Evolutionary conservation across 2,797 vertebrate species (phyloP).

Genomic region (Catamblyrhynchus diadema): DNA sequence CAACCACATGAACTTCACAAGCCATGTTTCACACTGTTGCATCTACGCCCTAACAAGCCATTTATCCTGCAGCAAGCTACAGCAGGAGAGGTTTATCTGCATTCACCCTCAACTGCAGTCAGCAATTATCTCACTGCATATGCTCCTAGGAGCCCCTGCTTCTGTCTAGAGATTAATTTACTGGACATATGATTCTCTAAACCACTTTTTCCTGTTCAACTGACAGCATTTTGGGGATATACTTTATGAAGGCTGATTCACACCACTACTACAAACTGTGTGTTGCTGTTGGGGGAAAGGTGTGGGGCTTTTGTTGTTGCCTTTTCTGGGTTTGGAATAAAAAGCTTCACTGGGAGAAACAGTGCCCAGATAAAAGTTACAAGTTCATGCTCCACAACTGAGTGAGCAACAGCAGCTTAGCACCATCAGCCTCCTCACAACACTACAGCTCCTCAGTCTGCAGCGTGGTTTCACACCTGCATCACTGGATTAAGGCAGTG

Average conservation of each 20-base stretch:
- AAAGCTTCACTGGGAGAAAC: neutral
- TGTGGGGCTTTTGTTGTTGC: fast-evolving
- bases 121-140: neutral
- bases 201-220: neutral
- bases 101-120: neutral
- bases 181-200: neutral
- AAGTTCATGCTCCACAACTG: neutral
- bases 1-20: neutral
- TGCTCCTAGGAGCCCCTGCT: neutral
- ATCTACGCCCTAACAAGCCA: neutral
- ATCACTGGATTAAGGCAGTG: neutral
- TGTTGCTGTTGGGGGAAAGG: neutral
- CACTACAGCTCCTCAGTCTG: neutral
- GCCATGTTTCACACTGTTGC: neutral
- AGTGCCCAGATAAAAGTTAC: neutral
- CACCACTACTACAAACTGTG: neutral
- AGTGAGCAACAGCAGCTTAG: neutral
- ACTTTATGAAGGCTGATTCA: neutral
- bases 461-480: neutral
- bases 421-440: neutral
- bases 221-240: neutral
- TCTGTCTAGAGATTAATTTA: neutral
- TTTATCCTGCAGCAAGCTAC: neutral
- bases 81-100: neutral
- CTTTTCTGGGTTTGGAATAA: neutral